These are phyloP conservation scores for Percina caprodes DNA, from an alignment of 2,113 vertebrate species.

Conservation along the genomic window DNA sequence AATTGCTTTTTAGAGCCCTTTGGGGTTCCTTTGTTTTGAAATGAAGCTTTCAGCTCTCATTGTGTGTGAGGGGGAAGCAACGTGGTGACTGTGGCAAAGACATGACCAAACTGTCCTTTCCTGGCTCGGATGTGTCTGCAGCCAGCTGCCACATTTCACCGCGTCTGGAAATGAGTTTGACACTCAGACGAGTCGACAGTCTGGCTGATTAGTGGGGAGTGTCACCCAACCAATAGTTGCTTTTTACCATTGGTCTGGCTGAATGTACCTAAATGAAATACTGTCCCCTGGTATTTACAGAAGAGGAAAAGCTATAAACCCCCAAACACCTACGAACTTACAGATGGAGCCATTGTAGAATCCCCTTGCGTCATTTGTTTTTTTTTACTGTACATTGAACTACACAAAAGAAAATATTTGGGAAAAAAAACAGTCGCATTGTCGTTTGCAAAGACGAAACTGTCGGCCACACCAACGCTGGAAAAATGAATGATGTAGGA, in stretches of 20 bases:
- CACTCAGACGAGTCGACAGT: slow-evolving; percentile 11
- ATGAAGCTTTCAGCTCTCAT: neutral
- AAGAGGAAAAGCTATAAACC: slow-evolving; percentile 56
- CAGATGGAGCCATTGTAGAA: slow-evolving; percentile 49
- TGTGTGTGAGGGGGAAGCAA: neutral
- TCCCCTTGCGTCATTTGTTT: slow-evolving; percentile 14
- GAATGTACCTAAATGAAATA: slow-evolving; percentile 39
- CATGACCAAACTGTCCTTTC: neutral
- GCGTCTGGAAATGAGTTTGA: slow-evolving; percentile 21
- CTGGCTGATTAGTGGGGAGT: neutral
- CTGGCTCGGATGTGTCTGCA: neutral
- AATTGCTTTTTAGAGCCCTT: neutral
- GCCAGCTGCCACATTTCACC: slow-evolving; percentile 37
- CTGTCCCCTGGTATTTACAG: slow-evolving; percentile 54
- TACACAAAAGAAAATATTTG: neutral
- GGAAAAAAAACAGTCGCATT: slow-evolving; percentile 20
- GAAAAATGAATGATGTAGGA: slow-evolving; percentile 1
- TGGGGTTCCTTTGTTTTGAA: neutral
- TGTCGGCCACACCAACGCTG: neutral
- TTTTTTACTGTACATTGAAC: slow-evolving; percentile 14
- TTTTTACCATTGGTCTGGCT: slow-evolving; percentile 22
- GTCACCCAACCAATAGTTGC: neutral
- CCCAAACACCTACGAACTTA: slow-evolving; percentile 31
- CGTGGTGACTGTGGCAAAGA: neutral
- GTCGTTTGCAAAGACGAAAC: slow-evolving; percentile 27